Evolutionary conservation across 1,140 invertebrate genomes (phyloP), one percentile per base, ranked within the genome.

Genomic region (Lerema accius): DNA sequence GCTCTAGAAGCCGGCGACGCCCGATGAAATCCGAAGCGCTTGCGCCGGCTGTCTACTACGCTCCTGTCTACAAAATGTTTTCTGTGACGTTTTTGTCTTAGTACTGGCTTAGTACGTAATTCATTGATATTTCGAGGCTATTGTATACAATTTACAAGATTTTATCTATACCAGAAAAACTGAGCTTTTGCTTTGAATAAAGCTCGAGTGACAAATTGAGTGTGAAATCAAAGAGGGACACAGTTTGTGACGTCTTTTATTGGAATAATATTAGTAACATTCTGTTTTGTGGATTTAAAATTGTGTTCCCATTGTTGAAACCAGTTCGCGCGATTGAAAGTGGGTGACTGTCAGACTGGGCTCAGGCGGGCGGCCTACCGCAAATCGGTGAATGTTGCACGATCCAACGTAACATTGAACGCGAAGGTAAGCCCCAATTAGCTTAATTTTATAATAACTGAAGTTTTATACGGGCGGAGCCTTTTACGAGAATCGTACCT

Each of bases 361-460:
- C 67, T 65, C 67, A 73, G 63, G 63, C 65, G 80, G 78, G 73
- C 74, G 71, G 69, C 63, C 49, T 62, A 56, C 58, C 67, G 56
- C 64, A 53, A 49, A n/a, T 35, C 65, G 61, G 76, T 78, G 73
- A 83, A 72, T 68, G 84, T 80, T 72, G 65, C 75, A 72, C 78
- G 69, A 73, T 65, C 49, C 59, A 37, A 64, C 53, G 48, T 82
- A 84, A 71, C 78, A 85, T 86, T 85, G 76, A 79, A 80, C 73
- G 66, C 67, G 79, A 85, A 88, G 84, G 84, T 84, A 76, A 86
- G 67, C 59, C 51, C 73, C 76, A 80, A 82, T 82, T 80, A 78
- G 74, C 56, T 78, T 74, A 72, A 78, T 80, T 75, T 65, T 69
- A 71, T 73, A 78, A 81, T 69, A 72, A 69, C 62, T 58, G 15